Evolutionary conservation across 2,113 vertebrate species (phyloP), one percentile per base, ranked within the genome.

Genomic region (Mirounga angustirostris): DNA sequence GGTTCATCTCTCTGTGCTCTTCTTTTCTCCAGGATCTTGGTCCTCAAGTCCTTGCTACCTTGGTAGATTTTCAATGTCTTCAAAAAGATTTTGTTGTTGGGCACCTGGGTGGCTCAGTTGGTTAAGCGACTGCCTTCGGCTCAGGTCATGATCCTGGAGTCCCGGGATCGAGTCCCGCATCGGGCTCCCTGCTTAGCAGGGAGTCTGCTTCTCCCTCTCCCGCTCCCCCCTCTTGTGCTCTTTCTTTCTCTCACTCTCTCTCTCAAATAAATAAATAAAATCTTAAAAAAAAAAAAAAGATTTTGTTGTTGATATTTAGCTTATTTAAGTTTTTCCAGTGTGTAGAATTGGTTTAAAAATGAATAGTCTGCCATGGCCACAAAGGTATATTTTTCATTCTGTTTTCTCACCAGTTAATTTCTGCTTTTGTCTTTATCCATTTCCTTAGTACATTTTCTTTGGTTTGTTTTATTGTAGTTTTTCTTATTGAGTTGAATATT

Each of bases 391-490:
- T 46, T 18, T 76, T 40, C 33, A 36, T 76, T 80, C 63, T 74
- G 59, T 76, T 90, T 94, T 61, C 76, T 91, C 58, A 83, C 28
- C 90, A 69, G 46, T 81, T 90, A 73, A 82, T 78, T 82, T 88
- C 63, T 96, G 24, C 30, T 69, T 92, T 71, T 43, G 33, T 85
- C 43, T 85, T 93, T 80, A 93, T 43, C 83, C 65, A 74, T 26
- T 63, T 7, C 10, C 92, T 63, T 94, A 50, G 36, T 54, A 4
- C 90, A 50, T 7, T 58, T 87, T 56, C 15, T 89, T 61, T 36
- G 7, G 13, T 40, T 87, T 73, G 22, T 65, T 94, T 36, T 43
- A 59, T 85, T 86, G 16, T 58, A 36, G 24, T 79, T 46, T 40
- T 84, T 58, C 36, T 54, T 46, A 52, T 6, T 73, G 15, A 65